Percentiles rank a stretch among this genome's conserved stretches.
These are phyloP conservation scores for Macaria notata DNA, from an alignment of 2,888 invertebrate species.

Conservation along the genomic window DNA sequence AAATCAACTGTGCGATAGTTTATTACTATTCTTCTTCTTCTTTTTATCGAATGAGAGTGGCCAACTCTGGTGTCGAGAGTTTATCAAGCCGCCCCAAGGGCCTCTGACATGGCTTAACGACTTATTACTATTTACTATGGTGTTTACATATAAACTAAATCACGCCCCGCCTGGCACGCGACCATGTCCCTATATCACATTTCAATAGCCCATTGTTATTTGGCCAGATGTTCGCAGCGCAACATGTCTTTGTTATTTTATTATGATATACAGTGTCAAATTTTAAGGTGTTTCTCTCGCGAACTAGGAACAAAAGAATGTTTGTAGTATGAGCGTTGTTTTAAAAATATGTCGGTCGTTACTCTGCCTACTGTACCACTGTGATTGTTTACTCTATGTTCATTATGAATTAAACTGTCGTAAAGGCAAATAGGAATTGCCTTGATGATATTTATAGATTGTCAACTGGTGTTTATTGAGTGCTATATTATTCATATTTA, in stretches of 20 bases:
- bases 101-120: no score
- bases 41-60: no score
- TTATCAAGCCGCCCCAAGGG: no score
- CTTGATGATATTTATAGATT: no score
- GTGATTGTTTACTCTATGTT: not conserved
- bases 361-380: not conserved
- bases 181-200: not conserved
- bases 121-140: not conserved
- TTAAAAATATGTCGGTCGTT: no score
- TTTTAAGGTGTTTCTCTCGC: not conserved
- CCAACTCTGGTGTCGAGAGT: no score
- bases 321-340: conserved; percentile 2
- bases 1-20: no score
- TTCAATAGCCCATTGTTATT: not conserved
- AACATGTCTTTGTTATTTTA: not conserved
- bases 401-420: not conserved
- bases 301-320: conserved; percentile 5
- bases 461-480: no score
- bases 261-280: not conserved
- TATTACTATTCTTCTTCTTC: no score
- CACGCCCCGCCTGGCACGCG: not conserved
- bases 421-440: no score
- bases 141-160: conserved; percentile 3
- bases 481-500: no score
- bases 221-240: conserved; percentile 1